phyloP scores from a whole-genome alignment of 2,888 invertebrate genomes.

The Synergus gifuensis region DNA sequence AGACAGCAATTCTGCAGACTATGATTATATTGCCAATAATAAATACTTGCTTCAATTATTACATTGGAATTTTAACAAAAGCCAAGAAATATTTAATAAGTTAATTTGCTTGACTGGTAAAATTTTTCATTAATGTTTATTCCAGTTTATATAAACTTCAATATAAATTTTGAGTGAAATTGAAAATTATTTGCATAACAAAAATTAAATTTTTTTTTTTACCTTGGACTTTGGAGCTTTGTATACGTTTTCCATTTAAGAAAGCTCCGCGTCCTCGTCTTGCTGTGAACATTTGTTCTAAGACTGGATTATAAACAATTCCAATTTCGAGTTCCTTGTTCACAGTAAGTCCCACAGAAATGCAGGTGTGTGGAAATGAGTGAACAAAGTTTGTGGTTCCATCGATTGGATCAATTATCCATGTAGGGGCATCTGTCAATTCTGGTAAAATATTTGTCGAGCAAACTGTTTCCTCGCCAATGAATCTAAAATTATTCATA shows the following conservation, averaged over 20 bases:
- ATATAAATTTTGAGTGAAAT: neutral
- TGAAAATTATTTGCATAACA: constrained; percentile 2
- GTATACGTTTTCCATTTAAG: constrained; percentile 81
- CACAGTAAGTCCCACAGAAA: constrained; percentile 84
- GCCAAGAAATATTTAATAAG: neutral
- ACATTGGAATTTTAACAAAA: neutral
- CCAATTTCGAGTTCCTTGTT: constrained; percentile 83
- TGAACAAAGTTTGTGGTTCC: constrained; percentile 93
- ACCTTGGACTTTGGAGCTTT: constrained; percentile 81
- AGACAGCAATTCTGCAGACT: too few species aligned
- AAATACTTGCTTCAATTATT: too few species aligned
- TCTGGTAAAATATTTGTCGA: constrained; percentile 78
- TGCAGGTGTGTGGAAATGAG: constrained; percentile 84
- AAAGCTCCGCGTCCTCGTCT: constrained; percentile 86
- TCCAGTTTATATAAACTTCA: neutral
- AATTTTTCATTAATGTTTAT: neutral
- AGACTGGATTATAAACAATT: constrained; percentile 87
- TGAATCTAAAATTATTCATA: constrained; percentile 81
- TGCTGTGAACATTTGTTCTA: constrained; percentile 86
- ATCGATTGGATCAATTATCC: constrained; percentile 93
- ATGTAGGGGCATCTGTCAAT: constrained; percentile 88
- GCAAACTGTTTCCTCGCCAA: constrained; percentile 87
- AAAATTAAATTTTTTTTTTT: constrained; percentile 24
- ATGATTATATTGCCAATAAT: too few species aligned
- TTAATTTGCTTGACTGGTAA: neutral